A percentile compares a stretch with the other conserved stretches of the same genome.
These are phyloP conservation scores for Dysdera silvatica DNA, from an alignment of 1,140 invertebrate species.

Conservation along the genomic window DNA sequence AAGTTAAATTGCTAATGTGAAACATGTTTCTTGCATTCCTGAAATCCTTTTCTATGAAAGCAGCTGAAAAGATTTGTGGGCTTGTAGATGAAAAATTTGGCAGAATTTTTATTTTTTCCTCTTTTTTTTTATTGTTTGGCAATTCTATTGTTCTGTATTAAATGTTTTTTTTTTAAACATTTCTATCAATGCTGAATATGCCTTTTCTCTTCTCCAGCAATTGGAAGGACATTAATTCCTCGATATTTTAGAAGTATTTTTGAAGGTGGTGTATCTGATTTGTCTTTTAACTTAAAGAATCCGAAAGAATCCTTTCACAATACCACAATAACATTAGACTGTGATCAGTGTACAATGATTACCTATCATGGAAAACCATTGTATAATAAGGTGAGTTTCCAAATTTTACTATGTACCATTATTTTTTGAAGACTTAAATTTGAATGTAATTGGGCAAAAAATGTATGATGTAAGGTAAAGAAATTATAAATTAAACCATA, in stretches of 20 bases:
- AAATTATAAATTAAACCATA: no score
- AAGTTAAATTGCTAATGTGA: background rate
- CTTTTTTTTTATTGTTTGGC: background rate
- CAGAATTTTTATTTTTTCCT: background rate
- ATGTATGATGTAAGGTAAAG: no score
- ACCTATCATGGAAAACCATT: slow-evolving; percentile 85
- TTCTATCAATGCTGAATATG: background rate
- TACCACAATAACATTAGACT: slow-evolving; percentile 93
- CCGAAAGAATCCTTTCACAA: slow-evolving; percentile 97
- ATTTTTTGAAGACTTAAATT: no score
- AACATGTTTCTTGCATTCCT: background rate
- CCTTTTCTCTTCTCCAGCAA: slow-evolving; percentile 60
- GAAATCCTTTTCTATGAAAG: no score
- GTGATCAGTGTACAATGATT: slow-evolving; percentile 93
- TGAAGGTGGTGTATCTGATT: slow-evolving; percentile 95
- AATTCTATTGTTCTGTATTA: background rate
- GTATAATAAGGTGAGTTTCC: slow-evolving; percentile 42
- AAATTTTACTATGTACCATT: no score
- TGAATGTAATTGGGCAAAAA: no score
- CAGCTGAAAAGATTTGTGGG: no score
- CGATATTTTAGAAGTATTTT: slow-evolving; percentile 98
- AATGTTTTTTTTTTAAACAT: background rate
- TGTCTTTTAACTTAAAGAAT: slow-evolving; percentile 94
- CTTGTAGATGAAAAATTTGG: no score
- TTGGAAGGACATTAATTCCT: slow-evolving; percentile 94